A percentile compares a stretch with the other conserved stretches of the same genome.
Evolutionary conservation across 1,140 invertebrate genomes (phyloP).

Genomic region (Diabrotica undecimpunctata): DNA sequence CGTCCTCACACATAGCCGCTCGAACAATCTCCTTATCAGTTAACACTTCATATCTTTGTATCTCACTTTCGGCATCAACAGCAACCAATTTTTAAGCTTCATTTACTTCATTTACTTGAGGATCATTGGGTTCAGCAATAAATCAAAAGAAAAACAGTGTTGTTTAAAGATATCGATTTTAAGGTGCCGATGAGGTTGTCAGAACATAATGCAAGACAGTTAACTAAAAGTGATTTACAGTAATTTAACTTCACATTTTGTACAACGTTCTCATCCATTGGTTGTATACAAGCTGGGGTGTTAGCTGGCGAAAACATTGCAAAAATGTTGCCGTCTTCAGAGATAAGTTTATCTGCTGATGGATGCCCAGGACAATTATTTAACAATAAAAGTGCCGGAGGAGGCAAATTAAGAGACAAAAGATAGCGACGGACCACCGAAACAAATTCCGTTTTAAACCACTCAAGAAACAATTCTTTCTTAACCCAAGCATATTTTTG

Average conservation of each 20-base stretch:
- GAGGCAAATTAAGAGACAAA: too few relatives aligned
- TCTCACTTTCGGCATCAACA: too few relatives aligned
- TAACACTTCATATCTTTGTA: too few relatives aligned
- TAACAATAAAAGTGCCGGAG: slow-evolving; percentile 31
- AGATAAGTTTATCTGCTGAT: not conserved
- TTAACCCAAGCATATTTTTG: slow-evolving; percentile 41
- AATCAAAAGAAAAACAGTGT: slow-evolving; percentile 18
- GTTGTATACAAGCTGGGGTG: slow-evolving; percentile 40
- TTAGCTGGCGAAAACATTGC: slow-evolving; percentile 47
- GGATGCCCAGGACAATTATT: slow-evolving; percentile 42
- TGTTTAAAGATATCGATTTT: slow-evolving; percentile 15
- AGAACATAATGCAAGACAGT: slow-evolving; percentile 17
- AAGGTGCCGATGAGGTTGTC: slow-evolving; percentile 23
- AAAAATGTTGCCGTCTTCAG: slow-evolving; percentile 41
- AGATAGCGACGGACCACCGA: too few relatives aligned
- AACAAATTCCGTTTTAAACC: slow-evolving; percentile 25
- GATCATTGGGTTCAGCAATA: slow-evolving; percentile 13
- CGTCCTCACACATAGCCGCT: too few relatives aligned
- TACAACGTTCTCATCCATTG: slow-evolving; percentile 42
- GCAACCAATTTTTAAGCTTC: too few relatives aligned
- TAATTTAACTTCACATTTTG: slow-evolving; percentile 30
- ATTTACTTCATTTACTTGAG: too few relatives aligned
- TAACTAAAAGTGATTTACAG: slow-evolving; percentile 21
- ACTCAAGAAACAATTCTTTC: slow-evolving; percentile 22
- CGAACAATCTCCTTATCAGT: too few relatives aligned